Conservation (phyloP, 30 jellyfish, hydroid and myxozoan species). For the Pelagia noctiluca region DNA sequence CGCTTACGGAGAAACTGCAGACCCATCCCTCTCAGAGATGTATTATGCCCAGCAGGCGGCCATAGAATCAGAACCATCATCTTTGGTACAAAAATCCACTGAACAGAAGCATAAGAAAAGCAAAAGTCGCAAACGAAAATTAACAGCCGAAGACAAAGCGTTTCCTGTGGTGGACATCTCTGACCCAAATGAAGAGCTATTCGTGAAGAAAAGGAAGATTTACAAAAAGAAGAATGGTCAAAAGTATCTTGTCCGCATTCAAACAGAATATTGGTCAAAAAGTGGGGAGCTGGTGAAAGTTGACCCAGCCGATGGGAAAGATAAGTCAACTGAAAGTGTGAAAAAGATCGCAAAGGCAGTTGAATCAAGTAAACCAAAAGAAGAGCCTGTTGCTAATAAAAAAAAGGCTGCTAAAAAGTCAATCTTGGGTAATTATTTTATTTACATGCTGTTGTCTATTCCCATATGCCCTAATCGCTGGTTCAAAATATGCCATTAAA, state of each 20-base stretch:
- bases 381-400: not conserved
- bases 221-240: constrained; percentile 83
- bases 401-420: not conserved
- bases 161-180: not conserved
- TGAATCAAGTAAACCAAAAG: not conserved
- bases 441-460: too few species aligned
- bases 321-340: not conserved
- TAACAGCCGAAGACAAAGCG: not conserved
- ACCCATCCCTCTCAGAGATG: too few species aligned
- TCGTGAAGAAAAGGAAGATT: constrained; percentile 78
- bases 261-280: constrained; percentile 76
- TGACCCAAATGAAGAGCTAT: constrained; percentile 12
- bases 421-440: too few species aligned
- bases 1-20: too few species aligned
- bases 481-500: too few species aligned
- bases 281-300: constrained; percentile 77
- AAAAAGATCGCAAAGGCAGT: too few species aligned
- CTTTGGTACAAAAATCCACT: not conserved
- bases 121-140: constrained; percentile 52
- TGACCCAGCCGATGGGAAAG: constrained; percentile 63
- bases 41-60: too few species aligned
- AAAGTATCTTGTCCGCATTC: constrained; percentile 73
- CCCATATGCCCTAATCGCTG: too few species aligned
- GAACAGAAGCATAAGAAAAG: constrained; percentile 36
- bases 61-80: too few species aligned